phyloP scores from a whole-genome alignment of 2,113 vertebrate genomes.

The Pseudopipra pipra region DNA sequence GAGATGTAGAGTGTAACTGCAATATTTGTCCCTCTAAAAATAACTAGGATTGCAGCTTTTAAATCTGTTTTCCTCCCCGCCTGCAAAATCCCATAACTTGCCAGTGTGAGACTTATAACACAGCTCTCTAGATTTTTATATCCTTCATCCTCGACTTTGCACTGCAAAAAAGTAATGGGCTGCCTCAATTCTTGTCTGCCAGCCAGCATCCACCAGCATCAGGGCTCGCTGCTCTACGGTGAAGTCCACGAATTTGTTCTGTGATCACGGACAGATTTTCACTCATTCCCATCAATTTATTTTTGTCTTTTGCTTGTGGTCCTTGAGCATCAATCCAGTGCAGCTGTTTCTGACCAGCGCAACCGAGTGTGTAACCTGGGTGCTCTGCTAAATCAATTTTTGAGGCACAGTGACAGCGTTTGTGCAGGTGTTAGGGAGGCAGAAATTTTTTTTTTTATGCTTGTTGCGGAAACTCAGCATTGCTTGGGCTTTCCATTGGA shows the following conservation, averaged over 20 bases:
- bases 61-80: slow-evolving; percentile 15
- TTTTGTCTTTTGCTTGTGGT: background rate
- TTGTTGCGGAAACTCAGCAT: background rate
- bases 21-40: slow-evolving; percentile 55
- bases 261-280: slow-evolving; percentile 12
- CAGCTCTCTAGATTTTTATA: slow-evolving; percentile 20
- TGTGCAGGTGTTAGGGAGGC: background rate
- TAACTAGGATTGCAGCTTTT: slow-evolving; percentile 22
- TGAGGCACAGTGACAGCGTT: background rate
- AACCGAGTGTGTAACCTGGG: background rate
- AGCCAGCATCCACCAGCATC: background rate
- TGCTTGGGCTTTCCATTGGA: background rate
- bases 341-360: background rate
- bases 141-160: slow-evolving; percentile 9
- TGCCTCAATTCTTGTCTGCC: background rate
- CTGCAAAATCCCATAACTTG: background rate
- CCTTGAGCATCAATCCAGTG: background rate
- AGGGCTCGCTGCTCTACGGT: background rate
- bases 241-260: background rate
- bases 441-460: background rate
- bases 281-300: background rate
- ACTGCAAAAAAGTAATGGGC: background rate
- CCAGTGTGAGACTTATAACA: background rate
- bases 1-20: background rate
- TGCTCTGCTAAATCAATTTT: background rate